Conservation (phyloP, 2,797 vertebrate species). For the Myiotriccus ornatus region DNA sequence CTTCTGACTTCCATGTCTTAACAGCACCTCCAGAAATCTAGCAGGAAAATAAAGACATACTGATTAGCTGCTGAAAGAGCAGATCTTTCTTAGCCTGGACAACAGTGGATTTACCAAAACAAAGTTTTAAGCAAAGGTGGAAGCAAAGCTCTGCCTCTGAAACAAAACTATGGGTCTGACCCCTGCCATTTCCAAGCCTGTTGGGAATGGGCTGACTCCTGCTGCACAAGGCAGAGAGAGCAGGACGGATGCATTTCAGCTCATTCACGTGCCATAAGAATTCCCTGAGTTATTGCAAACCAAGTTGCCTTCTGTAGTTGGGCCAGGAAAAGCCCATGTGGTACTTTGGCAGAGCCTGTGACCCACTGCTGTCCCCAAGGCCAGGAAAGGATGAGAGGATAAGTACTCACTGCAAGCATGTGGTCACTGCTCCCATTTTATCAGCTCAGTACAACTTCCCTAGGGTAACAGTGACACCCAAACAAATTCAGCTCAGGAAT, state of each 20-base stretch:
- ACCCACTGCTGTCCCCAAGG: background rate
- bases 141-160: background rate
- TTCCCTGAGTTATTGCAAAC: background rate
- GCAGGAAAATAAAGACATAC: background rate
- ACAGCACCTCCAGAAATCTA: conserved; percentile 65
- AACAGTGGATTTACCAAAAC: background rate
- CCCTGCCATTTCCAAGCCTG: background rate
- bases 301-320: background rate
- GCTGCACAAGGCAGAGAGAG: background rate
- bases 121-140: background rate
- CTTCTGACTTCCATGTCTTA: conserved; percentile 76
- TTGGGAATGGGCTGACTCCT: background rate
- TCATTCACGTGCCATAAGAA: background rate
- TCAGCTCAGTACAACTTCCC: background rate
- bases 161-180: background rate
- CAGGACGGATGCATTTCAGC: background rate
- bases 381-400: background rate
- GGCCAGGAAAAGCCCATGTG: background rate
- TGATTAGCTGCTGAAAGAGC: background rate
- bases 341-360: background rate
- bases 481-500: background rate
- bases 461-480: background rate
- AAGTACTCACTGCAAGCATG: background rate
- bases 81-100: background rate
- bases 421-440: background rate